Base-by-base conservation (phyloP, 2,797 vertebrate genomes). In the Odontamblyopus rebecca region DNA sequence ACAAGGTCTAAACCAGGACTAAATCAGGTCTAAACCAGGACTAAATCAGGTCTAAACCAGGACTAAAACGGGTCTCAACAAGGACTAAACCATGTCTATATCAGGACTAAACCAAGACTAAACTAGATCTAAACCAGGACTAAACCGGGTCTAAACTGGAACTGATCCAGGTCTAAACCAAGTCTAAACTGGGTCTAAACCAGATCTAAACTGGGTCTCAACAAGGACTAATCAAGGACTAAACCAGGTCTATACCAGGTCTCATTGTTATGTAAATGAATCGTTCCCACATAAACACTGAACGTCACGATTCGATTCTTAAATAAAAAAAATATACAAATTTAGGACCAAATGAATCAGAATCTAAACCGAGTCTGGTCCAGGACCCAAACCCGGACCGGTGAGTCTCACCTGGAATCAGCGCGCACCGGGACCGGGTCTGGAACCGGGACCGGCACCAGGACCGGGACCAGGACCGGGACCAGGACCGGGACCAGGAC, bases 231-330 rank as follows among this genome's bases (percentile, higher is more conserved):
- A 23, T 23, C 23, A 23, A 23, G 23, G 23, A 23, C 23, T 23
- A 23, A 23, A 61, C 27, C 26, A 61, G 54, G 54, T 23, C 54
- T 56, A 60, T 23, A 60, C 59, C 27, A 30, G 59, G 59, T 13
- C 32, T 62, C 1, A 38, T 35, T 38, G 32, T 62, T 38, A 62
- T 41, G 61, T 62, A 62, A 62, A 62, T 62, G 61, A 62, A 62
- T 38, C 30, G 2, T 19, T 41, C 61, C 61, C 61, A 62, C 61
- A 62, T 41, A 62, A 62, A 62, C 32, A 62, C 32, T 8, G 32
- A 35, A 41, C 35, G 11, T 62, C 19, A 38, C 32, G 16, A 3
- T 5, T 5, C 32, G 9, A 62, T 62, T 62, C 3, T n/a, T 8
- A n/a, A 9, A 19, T 6, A 30, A 61, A 38, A 62, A 62, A 4